Base-by-base conservation (phyloP, 2,888 invertebrate genomes). In the Drosophila putrida region DNA sequence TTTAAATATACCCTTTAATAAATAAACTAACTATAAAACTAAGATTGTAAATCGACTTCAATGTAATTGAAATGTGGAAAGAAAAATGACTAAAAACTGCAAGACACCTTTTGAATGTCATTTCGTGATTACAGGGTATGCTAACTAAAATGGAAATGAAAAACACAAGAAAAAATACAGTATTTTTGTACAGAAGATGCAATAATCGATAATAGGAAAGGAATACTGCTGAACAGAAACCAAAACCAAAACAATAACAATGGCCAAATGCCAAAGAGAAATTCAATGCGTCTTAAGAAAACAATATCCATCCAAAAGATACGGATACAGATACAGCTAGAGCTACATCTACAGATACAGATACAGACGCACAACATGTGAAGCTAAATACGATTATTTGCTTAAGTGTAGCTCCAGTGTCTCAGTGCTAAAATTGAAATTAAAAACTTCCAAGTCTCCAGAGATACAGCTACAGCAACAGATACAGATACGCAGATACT, bases 321-420 rank as follows among this genome's bases (percentile, higher is more conserved):
- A 69, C 51, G 44, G 47, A 66, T 55, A 55, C 15, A 78, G 62
- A 35, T 49, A 78, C 60, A 69, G 67, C 15, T 50, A 58, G 39
- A 43, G 53, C 5, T 59, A 36, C 49, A 15, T 57, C 43, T 62
- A 38, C 31, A 44, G 60, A 43, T 25, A 43, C 55, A 57, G 71
- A 50, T 63, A 49, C 55, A 68, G 63, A 51, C 50, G 68, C 71
- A 66, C 64, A 74, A 81, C 85, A 82, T 85, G 80, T 58, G 75
- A 69, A 49, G 82, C 76, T 58, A 79, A 78, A 76, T 44, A 58
- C 76, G 82, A 75, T 82, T 85, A 89, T 85, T 85, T 85, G 73
- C 75, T 85, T 89, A 85, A 89, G 89, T 89, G 89, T 89, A 82
- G 61, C 88, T 78, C 68, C 71, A 71, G 59, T 74, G 78, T 75